Percentiles rank a stretch among this genome's conserved stretches.
Evolutionary conservation across 1,140 invertebrate genomes (phyloP).

Genomic region (Whitmania pigra): DNA sequence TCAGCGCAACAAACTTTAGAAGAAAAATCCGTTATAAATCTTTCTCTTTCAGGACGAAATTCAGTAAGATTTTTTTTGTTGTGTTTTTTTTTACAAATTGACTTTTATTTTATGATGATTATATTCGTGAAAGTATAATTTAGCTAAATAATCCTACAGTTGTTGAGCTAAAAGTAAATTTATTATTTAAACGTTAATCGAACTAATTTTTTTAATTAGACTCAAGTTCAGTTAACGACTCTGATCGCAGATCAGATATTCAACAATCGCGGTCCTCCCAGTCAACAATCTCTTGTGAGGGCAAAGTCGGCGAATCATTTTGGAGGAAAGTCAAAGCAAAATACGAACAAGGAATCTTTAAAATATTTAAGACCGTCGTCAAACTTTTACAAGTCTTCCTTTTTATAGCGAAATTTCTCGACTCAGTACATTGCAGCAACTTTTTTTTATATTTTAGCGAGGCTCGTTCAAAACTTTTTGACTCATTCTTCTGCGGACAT

Average conservation of each 20-base stretch:
- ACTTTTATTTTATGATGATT: neutral
- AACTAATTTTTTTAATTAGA: neutral
- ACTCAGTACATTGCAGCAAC: too few relatives aligned
- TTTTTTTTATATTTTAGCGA: too few relatives aligned
- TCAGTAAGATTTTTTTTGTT: neutral
- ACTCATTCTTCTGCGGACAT: too few relatives aligned
- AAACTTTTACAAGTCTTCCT: too few relatives aligned
- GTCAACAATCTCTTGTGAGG: neutral
- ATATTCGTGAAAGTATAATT: neutral
- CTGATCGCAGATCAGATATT: constrained; percentile 10
- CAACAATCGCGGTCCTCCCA: neutral
- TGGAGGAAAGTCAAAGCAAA: too few relatives aligned
- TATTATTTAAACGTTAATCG: neutral
- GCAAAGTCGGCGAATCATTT: constrained; percentile 1
- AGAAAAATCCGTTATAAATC: neutral
- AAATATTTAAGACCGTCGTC: too few relatives aligned
- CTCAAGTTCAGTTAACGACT: neutral
- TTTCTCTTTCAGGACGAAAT: neutral
- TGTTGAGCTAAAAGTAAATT: neutral
- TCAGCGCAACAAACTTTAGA: too few relatives aligned
- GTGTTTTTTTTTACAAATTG: neutral
- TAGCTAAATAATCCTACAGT: neutral
- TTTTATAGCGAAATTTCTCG: too few relatives aligned
- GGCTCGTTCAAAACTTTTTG: too few relatives aligned
- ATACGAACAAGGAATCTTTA: too few relatives aligned